Percentiles rank a stretch among this genome's conserved stretches.
These are phyloP conservation scores for Grantiella picta DNA, from an alignment of 2,113 vertebrate species.

Conservation along the genomic window DNA sequence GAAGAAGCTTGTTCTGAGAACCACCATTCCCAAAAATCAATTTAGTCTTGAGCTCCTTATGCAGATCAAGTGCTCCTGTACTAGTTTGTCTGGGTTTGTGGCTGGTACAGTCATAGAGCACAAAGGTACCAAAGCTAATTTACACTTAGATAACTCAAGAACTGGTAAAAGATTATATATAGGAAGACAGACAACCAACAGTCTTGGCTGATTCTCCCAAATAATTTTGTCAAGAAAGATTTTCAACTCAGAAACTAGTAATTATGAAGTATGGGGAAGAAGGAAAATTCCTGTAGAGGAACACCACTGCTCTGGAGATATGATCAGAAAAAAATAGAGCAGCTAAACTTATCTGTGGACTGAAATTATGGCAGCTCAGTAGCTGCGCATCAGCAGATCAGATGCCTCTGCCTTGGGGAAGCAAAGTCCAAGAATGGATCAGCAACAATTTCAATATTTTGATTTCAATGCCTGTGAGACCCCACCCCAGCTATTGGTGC, in stretches of 20 bases:
- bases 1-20: neutral
- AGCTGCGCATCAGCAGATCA: neutral
- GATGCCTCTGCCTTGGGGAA: neutral
- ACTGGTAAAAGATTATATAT: neutral
- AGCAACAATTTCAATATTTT: neutral
- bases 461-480: neutral
- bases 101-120: neutral
- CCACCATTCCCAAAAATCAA: neutral
- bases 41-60: neutral
- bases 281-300: neutral
- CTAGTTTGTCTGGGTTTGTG: neutral
- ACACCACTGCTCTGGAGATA: neutral
- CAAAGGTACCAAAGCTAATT: neutral
- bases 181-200: neutral
- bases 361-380: neutral
- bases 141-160: neutral
- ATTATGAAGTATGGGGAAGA: neutral
- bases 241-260: neutral
- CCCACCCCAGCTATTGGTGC: neutral
- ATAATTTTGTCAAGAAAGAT: neutral
- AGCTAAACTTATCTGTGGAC: neutral
- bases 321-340: neutral
- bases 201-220: neutral
- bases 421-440: neutral
- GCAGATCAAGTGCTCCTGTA: neutral